Base-by-base conservation (phyloP, 2,113 vertebrate genomes). In the Candoia aspera region DNA sequence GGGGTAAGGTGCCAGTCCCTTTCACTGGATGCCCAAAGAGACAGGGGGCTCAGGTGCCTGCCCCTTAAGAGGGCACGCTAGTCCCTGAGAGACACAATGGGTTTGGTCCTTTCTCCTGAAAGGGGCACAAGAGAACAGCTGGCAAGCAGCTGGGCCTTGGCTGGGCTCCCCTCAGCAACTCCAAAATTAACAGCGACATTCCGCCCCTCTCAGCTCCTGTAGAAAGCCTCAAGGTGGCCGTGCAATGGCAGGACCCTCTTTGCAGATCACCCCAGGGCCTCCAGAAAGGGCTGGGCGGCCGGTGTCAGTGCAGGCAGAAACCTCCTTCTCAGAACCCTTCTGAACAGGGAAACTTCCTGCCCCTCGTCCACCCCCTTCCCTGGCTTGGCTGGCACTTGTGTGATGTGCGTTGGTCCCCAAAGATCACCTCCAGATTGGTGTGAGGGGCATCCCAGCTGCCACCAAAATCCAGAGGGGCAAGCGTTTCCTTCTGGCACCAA, bases 211-310 rank as follows among this genome's bases (percentile, higher is more conserved):
- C 2, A 73, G 29, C 12, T 33, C n/a, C 17, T 0, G 6, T 17
- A 29, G 4, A 73, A 33, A 73, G 9, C 60, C 10, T 0, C 60
- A 64, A 2, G 6, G n/a, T n/a, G 13, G 0, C 0, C 0, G 13
- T 73, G 15, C 26, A 12, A 0, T 29, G 26, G 29, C 10, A 64
- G 26, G 62, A n/a, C 26, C n/a, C 15, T 8, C 11, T n/a, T 64
- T 12, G 62, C 62, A n/a, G 29, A 11, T n/a, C 26, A 23, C 58
- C 19, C 57, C 57, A 29, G 42, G 42, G 42, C 42, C 49, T 49
- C 6, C 13, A 6, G n/a, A 33, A 17, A 73, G n/a, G 29, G n/a
- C 64, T 33, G 6, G 68, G n/a, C n/a, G 19, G 68, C n/a, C 17
- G n/a, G n/a, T 6, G 13, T n/a, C 1, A 10, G 26, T 60, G 21